Percentiles rank a stretch among this genome's conserved stretches.
phyloP scores from a whole-genome alignment of 1,140 invertebrate genomes.

The Panagrolaimus sp. region DNA sequence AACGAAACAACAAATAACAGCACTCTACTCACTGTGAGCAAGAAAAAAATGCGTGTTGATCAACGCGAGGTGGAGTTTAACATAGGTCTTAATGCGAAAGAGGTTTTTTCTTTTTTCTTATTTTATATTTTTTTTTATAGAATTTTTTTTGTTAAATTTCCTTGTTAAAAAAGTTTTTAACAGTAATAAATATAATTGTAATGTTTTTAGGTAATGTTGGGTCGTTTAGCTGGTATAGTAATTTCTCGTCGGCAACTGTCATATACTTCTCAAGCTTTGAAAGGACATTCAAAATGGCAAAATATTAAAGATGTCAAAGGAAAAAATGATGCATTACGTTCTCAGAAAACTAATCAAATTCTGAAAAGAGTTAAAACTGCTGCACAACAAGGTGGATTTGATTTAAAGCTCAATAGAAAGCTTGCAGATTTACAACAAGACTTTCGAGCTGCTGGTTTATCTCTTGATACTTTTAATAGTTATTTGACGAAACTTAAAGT shows the following conservation, averaged over 20 bases:
- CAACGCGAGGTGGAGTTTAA: neutral
- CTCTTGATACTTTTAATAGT: constrained; percentile 52
- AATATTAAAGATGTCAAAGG: constrained; percentile 51
- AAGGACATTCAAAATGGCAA: constrained; percentile 58
- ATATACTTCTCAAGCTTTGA: constrained; percentile 17
- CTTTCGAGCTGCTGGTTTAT: constrained; percentile 35
- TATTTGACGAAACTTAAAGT: constrained; percentile 46
- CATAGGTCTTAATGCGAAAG: neutral
- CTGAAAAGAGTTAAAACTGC: constrained; percentile 32
- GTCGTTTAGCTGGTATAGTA: neutral
- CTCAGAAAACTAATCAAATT: constrained; percentile 34
- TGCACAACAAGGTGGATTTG: constrained; percentile 39
- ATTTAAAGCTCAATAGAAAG: constrained; percentile 41
- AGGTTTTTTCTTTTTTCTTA: constrained; percentile 8
- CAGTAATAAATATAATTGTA: neutral
- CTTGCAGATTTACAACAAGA: constrained; percentile 44
- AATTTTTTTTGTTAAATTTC: constrained; percentile 6
- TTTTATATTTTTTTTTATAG: neutral
- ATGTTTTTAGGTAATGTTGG: too few species aligned
- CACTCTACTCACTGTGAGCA: constrained; percentile 2
- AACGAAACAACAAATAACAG: neutral
- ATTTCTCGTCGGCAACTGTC: neutral
- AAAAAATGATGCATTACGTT: constrained; percentile 44
- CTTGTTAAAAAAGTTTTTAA: neutral
- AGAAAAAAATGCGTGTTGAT: neutral